Base-by-base conservation (phyloP, 2,888 invertebrate species). In the Dolichopus griseipennis region DNA sequence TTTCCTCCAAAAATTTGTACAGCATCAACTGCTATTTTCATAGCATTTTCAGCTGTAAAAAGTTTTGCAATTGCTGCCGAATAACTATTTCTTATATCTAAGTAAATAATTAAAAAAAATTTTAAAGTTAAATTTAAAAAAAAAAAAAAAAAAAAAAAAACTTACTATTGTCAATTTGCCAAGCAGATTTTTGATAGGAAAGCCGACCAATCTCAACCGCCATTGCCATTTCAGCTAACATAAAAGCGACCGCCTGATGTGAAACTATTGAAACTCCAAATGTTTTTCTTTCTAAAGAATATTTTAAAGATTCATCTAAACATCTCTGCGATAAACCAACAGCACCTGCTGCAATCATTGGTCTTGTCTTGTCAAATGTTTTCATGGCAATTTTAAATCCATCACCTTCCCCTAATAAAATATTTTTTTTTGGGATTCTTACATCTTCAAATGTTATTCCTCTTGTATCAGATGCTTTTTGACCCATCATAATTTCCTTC, bases 1-100 rank as follows among this genome's bases (percentile, higher is more conserved):
- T 91, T 91, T n/a, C 94, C 95, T 22, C 95, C 95, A 78, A 93
- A 94, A 37, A 95, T 85, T 85, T 94, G 91, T 0, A 96, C 95
- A 65, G 95, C 95, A 81, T 95, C 94, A 0, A 92, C 83, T 0
- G 95, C 95, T 69, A 89, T 87, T 78, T 92, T 93, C 79, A 95
- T 95, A 10, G 95, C 95, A 66, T 93, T 85, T 78, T 96, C 95
- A 0, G 90, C 90, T 5, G 93, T 91, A 75, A 90, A 88, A 72
- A 90, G 90, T 81, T 96, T 96, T 10, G 95, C 93, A 67, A 97
- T 90, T 15, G 95, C 93, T 0, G 96, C 94, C 69, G 87, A 85
- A 72, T 89, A 88, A 0, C 92, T 91, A 77, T 92, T 92, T 72
- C 84, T 84, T 20, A 61, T n/a, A 72, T 88, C 88, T 0, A 92